Conservation (phyloP, 2,888 invertebrate species). For the Microctonus brassicae region DNA sequence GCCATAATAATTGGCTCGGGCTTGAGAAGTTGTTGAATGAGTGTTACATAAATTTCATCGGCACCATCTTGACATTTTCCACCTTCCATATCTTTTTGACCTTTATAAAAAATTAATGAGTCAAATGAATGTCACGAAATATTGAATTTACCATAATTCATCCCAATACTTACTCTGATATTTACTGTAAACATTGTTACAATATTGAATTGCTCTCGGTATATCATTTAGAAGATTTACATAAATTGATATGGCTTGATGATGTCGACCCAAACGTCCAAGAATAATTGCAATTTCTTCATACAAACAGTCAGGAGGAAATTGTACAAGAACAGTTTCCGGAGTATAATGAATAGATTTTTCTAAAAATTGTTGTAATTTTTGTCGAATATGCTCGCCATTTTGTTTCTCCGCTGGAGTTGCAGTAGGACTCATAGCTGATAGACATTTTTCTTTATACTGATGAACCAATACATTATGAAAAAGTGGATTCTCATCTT, state of each 20-base stretch:
- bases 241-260: slow-evolving; percentile 93
- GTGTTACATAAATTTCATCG: slow-evolving; percentile 72
- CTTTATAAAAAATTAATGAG: slow-evolving; percentile 39
- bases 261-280: slow-evolving; percentile 90
- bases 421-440: slow-evolving; percentile 60
- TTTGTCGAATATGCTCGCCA: slow-evolving; percentile 73
- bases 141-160: background rate
- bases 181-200: slow-evolving; percentile 77
- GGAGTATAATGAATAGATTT: slow-evolving; percentile 86
- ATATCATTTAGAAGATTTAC: slow-evolving; percentile 88
- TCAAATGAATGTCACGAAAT: background rate
- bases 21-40: slow-evolving; percentile 73
- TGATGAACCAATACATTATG: slow-evolving; percentile 93
- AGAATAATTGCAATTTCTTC: slow-evolving; percentile 96
- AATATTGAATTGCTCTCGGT: slow-evolving; percentile 86
- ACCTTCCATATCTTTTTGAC: slow-evolving; percentile 52
- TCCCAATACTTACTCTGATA: slow-evolving; percentile 58
- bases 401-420: slow-evolving; percentile 70
- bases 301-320: slow-evolving; percentile 86
- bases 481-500: slow-evolving; percentile 85
- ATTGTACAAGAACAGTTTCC: slow-evolving; percentile 87
- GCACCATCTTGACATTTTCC: slow-evolving; percentile 58
- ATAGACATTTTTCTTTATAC: slow-evolving; percentile 80
- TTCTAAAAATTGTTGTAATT: slow-evolving; percentile 84
- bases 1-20: slow-evolving; percentile 63